Evolutionary conservation across 2,888 invertebrate genomes (phyloP).

Genomic region (Galerucella calmariensis): DNA sequence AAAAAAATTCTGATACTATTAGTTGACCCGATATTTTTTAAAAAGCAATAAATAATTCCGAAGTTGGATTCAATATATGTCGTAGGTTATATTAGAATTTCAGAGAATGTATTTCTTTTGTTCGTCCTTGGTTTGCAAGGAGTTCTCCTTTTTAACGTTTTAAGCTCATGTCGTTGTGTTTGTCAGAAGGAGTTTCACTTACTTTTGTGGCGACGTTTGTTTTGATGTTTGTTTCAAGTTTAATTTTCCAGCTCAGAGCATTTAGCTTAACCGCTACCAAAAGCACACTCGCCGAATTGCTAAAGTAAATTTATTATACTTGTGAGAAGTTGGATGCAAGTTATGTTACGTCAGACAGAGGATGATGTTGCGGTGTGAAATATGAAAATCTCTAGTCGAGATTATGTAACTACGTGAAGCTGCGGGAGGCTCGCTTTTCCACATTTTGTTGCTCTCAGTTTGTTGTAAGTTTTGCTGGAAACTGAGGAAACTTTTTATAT

Average conservation of each 20-base stretch:
- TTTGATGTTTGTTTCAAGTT: constrained; percentile 40
- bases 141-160: constrained; percentile 2
- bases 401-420: constrained; percentile 11
- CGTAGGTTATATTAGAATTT: background rate
- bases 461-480: background rate
- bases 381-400: constrained; percentile 31
- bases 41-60: too few relatives aligned
- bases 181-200: constrained; percentile 1
- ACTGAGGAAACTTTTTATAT: background rate
- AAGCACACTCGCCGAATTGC: constrained; percentile 24
- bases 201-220: constrained; percentile 29
- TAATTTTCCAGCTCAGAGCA: constrained; percentile 36
- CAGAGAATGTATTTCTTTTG: background rate
- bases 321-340: constrained; percentile 35
- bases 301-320: constrained; percentile 39
- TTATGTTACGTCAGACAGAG: constrained; percentile 23
- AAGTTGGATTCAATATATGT: too few relatives aligned
- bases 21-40: too few relatives aligned
- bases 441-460: constrained; percentile 3
- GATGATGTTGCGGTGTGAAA: constrained; percentile 32
- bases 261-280: constrained; percentile 28
- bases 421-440: background rate
- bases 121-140: background rate
- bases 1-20: too few relatives aligned
- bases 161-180: constrained; percentile 1